phyloP scores from a whole-genome alignment of 2,888 invertebrate genomes.

The Xestia xanthographa region DNA sequence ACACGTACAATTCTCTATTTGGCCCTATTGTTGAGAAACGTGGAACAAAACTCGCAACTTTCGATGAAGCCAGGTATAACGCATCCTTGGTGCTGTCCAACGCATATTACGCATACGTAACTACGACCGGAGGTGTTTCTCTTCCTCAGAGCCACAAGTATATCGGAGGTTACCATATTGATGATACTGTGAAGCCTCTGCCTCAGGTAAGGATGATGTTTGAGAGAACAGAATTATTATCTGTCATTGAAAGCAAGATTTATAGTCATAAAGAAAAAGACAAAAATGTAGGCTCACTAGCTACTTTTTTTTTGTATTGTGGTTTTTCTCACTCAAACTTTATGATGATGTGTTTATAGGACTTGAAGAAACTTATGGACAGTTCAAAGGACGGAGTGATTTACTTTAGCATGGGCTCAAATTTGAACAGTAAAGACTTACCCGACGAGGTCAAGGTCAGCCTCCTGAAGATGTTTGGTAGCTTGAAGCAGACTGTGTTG shows the following conservation, averaged over 20 bases:
- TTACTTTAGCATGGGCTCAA: slow-evolving; percentile 88
- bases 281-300: not conserved
- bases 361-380: slow-evolving; percentile 82
- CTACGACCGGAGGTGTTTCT: slow-evolving; percentile 69
- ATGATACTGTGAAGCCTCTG: slow-evolving; percentile 73
- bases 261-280: not conserved
- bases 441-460: slow-evolving; percentile 74
- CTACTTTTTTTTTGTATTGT: too few relatives aligned
- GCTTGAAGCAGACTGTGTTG: slow-evolving; percentile 85
- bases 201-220: slow-evolving; percentile 69
- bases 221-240: not conserved
- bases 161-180: slow-evolving; percentile 81
- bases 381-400: slow-evolving; percentile 84
- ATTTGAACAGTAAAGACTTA: slow-evolving; percentile 78
- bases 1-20: slow-evolving; percentile 62
- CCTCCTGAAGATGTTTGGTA: slow-evolving; percentile 80
- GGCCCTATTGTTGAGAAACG: slow-evolving; percentile 67
- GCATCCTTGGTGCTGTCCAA: slow-evolving; percentile 78
- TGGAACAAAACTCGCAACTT: slow-evolving; percentile 71
- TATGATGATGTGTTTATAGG: slow-evolving; percentile 66
- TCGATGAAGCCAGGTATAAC: slow-evolving; percentile 73
- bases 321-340: not conserved
- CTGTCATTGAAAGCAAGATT: not conserved
- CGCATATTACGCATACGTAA: slow-evolving; percentile 79
- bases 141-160: slow-evolving; percentile 78